Conservation (phyloP, 1,140 invertebrate species). For the Cyclargus thomasi region DNA sequence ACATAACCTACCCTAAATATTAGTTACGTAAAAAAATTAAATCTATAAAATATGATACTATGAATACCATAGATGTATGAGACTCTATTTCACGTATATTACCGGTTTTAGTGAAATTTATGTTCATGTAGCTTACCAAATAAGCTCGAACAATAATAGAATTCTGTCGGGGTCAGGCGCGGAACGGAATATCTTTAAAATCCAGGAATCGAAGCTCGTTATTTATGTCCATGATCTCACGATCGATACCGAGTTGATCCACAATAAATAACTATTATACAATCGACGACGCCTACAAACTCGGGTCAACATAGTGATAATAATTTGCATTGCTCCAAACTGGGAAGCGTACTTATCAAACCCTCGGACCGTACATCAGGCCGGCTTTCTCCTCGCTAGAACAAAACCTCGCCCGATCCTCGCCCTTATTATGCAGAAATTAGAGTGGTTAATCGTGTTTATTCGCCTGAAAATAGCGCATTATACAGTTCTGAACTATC, state of each 20-base stretch:
- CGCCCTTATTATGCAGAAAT: slow-evolving; percentile 21
- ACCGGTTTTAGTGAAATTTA: neutral
- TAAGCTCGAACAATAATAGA: slow-evolving; percentile 10
- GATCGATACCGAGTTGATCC: slow-evolving; percentile 30
- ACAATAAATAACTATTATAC: slow-evolving; percentile 53
- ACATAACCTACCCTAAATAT: neutral
- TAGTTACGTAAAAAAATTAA: neutral
- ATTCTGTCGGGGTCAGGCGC: slow-evolving; percentile 17
- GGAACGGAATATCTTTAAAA: slow-evolving; percentile 28
- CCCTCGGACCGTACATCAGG: slow-evolving; percentile 44
- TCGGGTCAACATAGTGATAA: slow-evolving; percentile 54
- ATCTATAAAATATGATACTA: too few relatives aligned
- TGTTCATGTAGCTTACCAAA: neutral
- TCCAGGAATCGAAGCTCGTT: slow-evolving; percentile 29
- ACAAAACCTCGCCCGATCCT: slow-evolving; percentile 18
- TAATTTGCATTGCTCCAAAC: slow-evolving; percentile 58
- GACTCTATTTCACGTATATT: neutral
- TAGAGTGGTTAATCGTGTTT: slow-evolving; percentile 28
- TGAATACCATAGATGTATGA: neutral
- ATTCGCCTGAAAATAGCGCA: slow-evolving; percentile 24
- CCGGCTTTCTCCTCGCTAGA: slow-evolving; percentile 48
- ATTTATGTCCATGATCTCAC: slow-evolving; percentile 34
- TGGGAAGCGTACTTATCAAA: slow-evolving; percentile 58
- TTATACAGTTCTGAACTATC: slow-evolving; percentile 28
- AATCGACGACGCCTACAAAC: slow-evolving; percentile 47